Evolutionary conservation across 1,140 invertebrate species (phyloP).

Genomic region (Aphaenogaster rudis): DNA sequence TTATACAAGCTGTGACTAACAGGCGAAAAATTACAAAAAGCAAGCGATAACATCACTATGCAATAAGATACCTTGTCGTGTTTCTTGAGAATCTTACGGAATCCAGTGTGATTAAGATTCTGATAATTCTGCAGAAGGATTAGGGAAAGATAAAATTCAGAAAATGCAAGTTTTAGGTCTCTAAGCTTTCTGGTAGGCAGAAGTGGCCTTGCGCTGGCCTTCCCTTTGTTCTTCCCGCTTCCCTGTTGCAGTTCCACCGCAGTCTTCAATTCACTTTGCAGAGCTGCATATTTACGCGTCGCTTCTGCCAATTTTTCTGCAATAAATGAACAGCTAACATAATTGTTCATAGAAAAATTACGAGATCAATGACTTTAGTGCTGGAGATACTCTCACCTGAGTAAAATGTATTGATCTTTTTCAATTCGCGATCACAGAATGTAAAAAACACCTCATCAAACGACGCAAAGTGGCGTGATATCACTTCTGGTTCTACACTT

Average conservation of each 20-base stretch:
- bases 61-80: constrained; percentile 96
- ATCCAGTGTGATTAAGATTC: constrained; percentile 99
- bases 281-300: constrained; percentile 96
- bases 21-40: background rate
- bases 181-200: constrained; percentile 94
- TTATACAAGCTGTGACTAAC: constrained; percentile 10
- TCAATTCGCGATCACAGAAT: constrained; percentile 97
- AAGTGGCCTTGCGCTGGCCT: constrained; percentile 87
- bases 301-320: constrained; percentile 99
- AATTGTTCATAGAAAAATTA: constrained; percentile 37
- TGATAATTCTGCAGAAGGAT: constrained; percentile 97
- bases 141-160: constrained; percentile 99
- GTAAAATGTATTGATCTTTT: constrained; percentile 99
- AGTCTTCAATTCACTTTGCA: constrained; percentile 95
- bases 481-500: constrained; percentile 94
- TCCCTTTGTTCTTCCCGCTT: constrained; percentile 85
- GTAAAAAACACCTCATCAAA: constrained; percentile 99
- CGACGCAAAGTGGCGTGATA: constrained; percentile 96
- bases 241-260: constrained; percentile 90
- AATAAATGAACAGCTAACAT: constrained; percentile 44
- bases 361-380: background rate
- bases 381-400: constrained; percentile 89
- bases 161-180: constrained; percentile 99
- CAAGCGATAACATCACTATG: background rate
- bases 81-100: constrained; percentile 99